A percentile compares a stretch with the other conserved stretches of the same genome.
phyloP scores from a whole-genome alignment of 2,888 invertebrate genomes.

The Mechanitis messenoides region DNA sequence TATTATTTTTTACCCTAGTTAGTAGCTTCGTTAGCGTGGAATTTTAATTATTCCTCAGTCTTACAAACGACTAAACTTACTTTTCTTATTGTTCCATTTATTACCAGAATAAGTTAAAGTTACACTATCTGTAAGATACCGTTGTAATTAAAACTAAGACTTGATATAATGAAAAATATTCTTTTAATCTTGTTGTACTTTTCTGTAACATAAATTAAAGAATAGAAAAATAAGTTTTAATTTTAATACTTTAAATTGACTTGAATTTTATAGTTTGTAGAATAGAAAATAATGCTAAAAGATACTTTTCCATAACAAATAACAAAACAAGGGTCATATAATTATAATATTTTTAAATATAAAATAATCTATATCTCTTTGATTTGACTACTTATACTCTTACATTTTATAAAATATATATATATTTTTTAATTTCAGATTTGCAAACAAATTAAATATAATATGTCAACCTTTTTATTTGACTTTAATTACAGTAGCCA shows the following conservation, averaged over 20 bases:
- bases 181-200: too few relatives aligned
- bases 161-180: not conserved
- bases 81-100: constrained; percentile 6
- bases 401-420: not conserved
- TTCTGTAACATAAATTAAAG: not conserved
- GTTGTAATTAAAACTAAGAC: not conserved
- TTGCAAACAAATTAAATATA: constrained; percentile 56
- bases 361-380: too few relatives aligned
- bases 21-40: constrained; percentile 6
- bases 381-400: not conserved
- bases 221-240: too few relatives aligned
- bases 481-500: constrained; percentile 55
- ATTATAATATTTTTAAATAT: too few relatives aligned
- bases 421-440: constrained; percentile 38
- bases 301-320: not conserved
- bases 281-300: too few relatives aligned
- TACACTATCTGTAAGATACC: not conserved
- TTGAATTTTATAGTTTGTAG: too few relatives aligned
- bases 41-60: constrained; percentile 6
- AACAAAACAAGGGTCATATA: too few relatives aligned
- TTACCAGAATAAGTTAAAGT: constrained; percentile 6
- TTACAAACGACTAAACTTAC: constrained; percentile 7
- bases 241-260: too few relatives aligned
- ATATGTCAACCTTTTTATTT: constrained; percentile 64
- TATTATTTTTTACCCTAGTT: constrained; percentile 10